Percentiles rank a stretch among this genome's conserved stretches.
These are phyloP conservation scores for Dendroctonus ponderosae DNA, from an alignment of 1,140 invertebrate species.

Conservation along the genomic window DNA sequence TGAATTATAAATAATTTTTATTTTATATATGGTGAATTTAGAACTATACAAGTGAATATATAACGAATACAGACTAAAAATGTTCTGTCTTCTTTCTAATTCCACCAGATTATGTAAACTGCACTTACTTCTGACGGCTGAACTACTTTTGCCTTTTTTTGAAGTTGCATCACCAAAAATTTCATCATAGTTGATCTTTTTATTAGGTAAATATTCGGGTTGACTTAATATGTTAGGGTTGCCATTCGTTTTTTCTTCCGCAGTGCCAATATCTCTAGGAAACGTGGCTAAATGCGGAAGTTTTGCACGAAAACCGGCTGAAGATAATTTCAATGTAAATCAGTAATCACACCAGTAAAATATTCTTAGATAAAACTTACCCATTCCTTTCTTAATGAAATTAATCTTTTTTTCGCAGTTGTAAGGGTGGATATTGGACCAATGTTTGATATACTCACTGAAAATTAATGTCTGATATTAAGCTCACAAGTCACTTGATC, in stretches of 20 bases:
- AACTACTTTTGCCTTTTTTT: constrained; percentile 44
- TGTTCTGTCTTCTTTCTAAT: too few species aligned
- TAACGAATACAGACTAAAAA: constrained; percentile 2
- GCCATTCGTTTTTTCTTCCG: constrained; percentile 66
- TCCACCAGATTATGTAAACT: neutral
- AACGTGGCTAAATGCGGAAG: constrained; percentile 71
- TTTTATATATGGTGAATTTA: neutral
- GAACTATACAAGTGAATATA: neutral
- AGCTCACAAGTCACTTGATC: too few species aligned
- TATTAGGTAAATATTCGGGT: constrained; percentile 61
- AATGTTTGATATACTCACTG: constrained; percentile 75
- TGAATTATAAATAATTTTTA: constrained; percentile 30
- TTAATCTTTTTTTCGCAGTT: constrained; percentile 74
- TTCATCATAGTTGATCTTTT: constrained; percentile 51
- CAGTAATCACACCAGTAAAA: constrained; percentile 1
- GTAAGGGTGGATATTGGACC: constrained; percentile 70
- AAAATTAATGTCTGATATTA: constrained; percentile 48
- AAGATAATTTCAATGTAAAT: constrained; percentile 25
- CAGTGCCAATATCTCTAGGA: constrained; percentile 67
- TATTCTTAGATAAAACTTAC: constrained; percentile 56
- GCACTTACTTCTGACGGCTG: constrained; percentile 15
- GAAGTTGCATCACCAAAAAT: constrained; percentile 55
- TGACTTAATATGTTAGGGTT: constrained; percentile 63
- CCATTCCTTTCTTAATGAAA: constrained; percentile 75
- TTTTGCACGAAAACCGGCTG: constrained; percentile 61